Evolutionary conservation across 2,797 vertebrate species (phyloP).

Genomic region (Malacoctenus gilli): DNA sequence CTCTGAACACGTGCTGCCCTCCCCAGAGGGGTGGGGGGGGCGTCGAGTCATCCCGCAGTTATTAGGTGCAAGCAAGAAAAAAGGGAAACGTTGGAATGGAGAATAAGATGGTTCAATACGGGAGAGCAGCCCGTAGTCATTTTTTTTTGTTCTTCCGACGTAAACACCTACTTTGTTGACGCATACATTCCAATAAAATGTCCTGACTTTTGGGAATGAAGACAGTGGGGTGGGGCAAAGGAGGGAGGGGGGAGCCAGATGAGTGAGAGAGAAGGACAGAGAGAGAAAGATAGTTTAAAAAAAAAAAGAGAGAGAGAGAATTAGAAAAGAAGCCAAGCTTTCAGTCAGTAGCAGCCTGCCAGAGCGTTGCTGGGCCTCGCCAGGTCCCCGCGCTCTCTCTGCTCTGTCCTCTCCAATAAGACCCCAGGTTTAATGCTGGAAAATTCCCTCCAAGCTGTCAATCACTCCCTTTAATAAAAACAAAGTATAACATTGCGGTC

Average conservation of each 20-base stretch:
- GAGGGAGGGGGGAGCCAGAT: conserved; percentile 42
- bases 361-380: conserved; percentile 72
- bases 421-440: conserved; percentile 83
- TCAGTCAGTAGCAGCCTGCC: conserved; percentile 78
- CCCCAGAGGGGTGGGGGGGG: conserved; percentile 24
- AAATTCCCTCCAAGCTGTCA: conserved; percentile 86
- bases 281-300: conserved; percentile 39
- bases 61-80: conserved; percentile 23
- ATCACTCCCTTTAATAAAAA: conserved; percentile 86
- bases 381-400: conserved; percentile 76
- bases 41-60: conserved; percentile 10
- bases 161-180: background rate
- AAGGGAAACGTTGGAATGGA: background rate
- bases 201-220: conserved; percentile 5
- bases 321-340: conserved; percentile 61
- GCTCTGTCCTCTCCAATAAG: conserved; percentile 82
- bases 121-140: background rate
- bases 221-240: conserved; percentile 18
- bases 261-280: conserved; percentile 40
- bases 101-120: background rate
- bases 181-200: background rate
- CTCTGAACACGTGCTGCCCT: conserved; percentile 47
- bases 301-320: conserved; percentile 54
- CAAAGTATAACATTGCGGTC: conserved; percentile 87
- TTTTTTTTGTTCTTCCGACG: background rate